Evolutionary conservation across 2,888 invertebrate species (phyloP), one percentile per base, ranked within the genome.

Genomic region (Camptogramma bilineatum): DNA sequence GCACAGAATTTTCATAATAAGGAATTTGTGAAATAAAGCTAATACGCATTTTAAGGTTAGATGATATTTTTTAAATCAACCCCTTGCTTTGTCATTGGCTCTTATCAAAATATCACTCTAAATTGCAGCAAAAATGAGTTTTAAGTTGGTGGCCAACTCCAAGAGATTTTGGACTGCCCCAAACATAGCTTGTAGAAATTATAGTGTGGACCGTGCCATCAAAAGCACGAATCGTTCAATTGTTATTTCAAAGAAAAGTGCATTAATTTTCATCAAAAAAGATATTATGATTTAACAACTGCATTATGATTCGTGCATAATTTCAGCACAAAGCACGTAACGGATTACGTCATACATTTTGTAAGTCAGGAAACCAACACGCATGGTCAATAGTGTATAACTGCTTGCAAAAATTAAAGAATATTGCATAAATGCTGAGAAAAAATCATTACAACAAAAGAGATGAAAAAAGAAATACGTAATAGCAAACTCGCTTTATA

Each of bases 321-420:
- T 31, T 56, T 60, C 57, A 24, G 60, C 46, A 60, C 24, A 31
- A 7, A 16, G 52, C 17, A 50, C 48, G 63, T 61, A 63, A 69
- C 47, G 21, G n/a, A 39, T 64, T 67, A 60, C 67, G 44, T 55
- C 61, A 68, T n/a, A 10, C 13, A 8, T 18, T 4, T 2, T 31
- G 61, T 59, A 53, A 64, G 55, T 2, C 50, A 56, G 64, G 69
- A 60, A 65, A 59, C 28, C 28, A 28, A 16, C 58, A 67, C 60
- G 66, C 66, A 62, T 66, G 64, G 60, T 57, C 63, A 61, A 52
- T 44, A 48, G 67, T 56, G 60, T 68, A 62, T 61, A 61, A 61
- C 62, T 19, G 17, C 51, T 42, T 44, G 18, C 19, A 51, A 16
- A 53, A n/a, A 52, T 44, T n/a, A 9, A 53, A 52, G 52, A 53